These are phyloP conservation scores for Acleris emargana DNA, from an alignment of 2,888 invertebrate genomes.

Conservation along the genomic window DNA sequence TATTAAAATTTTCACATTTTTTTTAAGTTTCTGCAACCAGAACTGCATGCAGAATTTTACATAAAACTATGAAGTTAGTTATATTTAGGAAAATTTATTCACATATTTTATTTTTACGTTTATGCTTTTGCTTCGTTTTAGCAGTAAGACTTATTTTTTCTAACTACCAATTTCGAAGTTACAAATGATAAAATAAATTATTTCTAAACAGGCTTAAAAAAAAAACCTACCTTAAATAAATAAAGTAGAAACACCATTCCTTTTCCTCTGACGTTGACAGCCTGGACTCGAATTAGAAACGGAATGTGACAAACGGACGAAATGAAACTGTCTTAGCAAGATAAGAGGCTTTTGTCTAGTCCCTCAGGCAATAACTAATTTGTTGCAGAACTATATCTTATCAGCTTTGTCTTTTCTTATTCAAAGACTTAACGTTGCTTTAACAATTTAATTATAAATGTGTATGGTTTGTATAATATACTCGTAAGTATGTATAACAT, in stretches of 20 bases:
- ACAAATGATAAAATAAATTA: no score
- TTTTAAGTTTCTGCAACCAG: not conserved
- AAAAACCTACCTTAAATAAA: not conserved
- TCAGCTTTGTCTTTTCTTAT: not conserved
- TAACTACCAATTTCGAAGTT: no score
- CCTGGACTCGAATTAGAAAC: conserved; percentile 18
- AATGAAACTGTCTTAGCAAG: conserved; percentile 29
- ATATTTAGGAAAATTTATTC: no score
- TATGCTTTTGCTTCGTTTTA: no score
- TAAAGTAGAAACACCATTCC: not conserved
- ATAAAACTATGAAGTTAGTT: no score
- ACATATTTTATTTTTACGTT: no score
- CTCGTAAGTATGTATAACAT: no score
- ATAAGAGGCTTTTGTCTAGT: conserved; percentile 12
- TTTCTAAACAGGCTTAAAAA: not conserved
- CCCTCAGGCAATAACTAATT: conserved; percentile 5
- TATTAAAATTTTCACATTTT: conserved; percentile 1
- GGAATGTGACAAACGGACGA: conserved; percentile 21
- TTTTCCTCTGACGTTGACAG: conserved; percentile 21
- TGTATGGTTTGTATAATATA: no score
- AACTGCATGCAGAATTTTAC: no score
- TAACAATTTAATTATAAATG: no score
- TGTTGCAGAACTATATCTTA: not conserved
- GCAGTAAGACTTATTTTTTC: no score
- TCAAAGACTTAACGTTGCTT: no score